These are phyloP conservation scores for Morphnarchus princeps DNA, from an alignment of 2,113 vertebrate genomes.

Conservation along the genomic window DNA sequence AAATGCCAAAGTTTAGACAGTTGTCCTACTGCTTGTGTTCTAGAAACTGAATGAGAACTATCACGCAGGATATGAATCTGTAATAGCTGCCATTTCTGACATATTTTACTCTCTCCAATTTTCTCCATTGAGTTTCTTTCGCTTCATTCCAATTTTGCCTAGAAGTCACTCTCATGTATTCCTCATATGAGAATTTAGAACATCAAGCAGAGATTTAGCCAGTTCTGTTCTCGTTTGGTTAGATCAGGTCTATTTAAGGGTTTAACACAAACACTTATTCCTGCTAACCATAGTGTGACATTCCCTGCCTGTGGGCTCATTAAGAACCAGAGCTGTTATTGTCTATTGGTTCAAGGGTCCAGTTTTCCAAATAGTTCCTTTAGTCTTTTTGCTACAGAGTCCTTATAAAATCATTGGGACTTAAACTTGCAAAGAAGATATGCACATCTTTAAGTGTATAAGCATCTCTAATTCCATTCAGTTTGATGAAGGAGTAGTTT, in stretches of 20 bases:
- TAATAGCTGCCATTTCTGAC: background rate
- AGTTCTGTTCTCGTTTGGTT: background rate
- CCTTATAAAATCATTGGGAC: background rate
- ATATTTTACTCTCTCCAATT: background rate
- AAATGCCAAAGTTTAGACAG: background rate
- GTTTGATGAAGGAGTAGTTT: too few relatives aligned
- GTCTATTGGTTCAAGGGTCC: background rate
- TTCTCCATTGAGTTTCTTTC: background rate
- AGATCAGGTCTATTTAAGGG: background rate
- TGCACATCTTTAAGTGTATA: background rate
- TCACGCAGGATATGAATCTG: background rate
- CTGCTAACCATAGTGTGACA: background rate
- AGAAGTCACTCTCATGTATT: background rate
- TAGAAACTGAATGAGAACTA: background rate
- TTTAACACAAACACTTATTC: background rate
- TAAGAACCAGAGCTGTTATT: background rate
- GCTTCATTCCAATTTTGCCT: background rate
- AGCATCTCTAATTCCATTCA: background rate
- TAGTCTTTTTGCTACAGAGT: background rate
- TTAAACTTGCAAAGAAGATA: background rate
- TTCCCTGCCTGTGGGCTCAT: background rate
- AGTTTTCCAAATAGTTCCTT: background rate
- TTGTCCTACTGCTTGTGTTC: background rate
- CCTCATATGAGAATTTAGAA: background rate
- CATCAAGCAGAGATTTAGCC: background rate